Percentiles rank a stretch among this genome's conserved stretches.
These are phyloP conservation scores for Enteromius thamalakanensis DNA, from an alignment of 2,797 vertebrate genomes.

Conservation along the genomic window DNA sequence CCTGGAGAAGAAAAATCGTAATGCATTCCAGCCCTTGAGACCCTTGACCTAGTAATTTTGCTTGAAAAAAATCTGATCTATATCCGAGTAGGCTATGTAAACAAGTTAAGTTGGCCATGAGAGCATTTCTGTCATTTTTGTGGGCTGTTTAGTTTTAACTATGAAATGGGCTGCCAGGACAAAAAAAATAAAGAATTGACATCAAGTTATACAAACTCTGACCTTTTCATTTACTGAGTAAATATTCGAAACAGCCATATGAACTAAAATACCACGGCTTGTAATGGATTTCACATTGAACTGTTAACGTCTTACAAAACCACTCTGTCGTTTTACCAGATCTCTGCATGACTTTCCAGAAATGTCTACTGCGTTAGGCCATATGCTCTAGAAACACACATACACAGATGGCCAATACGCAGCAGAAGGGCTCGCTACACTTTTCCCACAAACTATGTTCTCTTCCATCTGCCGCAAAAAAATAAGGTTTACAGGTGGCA, in stretches of 20 bases:
- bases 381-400: slow-evolving; percentile 45
- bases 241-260: neutral
- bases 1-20: slow-evolving; percentile 13
- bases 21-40: slow-evolving; percentile 26
- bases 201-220: slow-evolving; percentile 40
- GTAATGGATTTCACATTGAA: slow-evolving; percentile 13
- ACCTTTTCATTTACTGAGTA: slow-evolving; percentile 28
- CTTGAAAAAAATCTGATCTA: slow-evolving; percentile 29
- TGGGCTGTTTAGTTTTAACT: slow-evolving; percentile 18
- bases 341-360: slow-evolving; percentile 32
- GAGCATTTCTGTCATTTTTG: slow-evolving; percentile 9
- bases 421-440: slow-evolving; percentile 18
- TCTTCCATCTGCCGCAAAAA: slow-evolving; percentile 44
- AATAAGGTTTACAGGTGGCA: slow-evolving; percentile 40
- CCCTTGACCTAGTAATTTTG: slow-evolving; percentile 15
- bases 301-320: slow-evolving; percentile 14
- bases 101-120: slow-evolving; percentile 42
- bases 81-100: slow-evolving; percentile 21
- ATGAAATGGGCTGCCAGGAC: slow-evolving; percentile 2
- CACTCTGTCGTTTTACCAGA: slow-evolving; percentile 11
- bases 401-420: slow-evolving; percentile 28
- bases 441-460: slow-evolving; percentile 41
- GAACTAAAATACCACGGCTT: slow-evolving; percentile 1
- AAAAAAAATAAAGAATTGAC: neutral
- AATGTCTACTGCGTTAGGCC: slow-evolving; percentile 21